These are phyloP conservation scores for Luscinia luscinia DNA, from an alignment of 2,797 vertebrate species.

Conservation along the genomic window DNA sequence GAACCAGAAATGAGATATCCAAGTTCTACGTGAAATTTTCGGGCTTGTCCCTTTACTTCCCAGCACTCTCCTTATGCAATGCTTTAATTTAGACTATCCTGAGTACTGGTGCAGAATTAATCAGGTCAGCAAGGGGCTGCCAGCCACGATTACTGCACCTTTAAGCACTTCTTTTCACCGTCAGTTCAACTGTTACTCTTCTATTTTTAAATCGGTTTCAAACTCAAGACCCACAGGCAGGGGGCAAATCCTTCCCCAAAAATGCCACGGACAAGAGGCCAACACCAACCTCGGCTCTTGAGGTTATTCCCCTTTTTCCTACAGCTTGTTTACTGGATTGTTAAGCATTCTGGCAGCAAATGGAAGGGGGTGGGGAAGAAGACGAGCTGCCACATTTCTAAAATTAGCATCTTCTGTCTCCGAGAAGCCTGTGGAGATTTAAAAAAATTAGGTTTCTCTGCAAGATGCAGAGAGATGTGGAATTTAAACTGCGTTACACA, in stretches of 20 bases:
- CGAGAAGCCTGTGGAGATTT: conserved; percentile 64
- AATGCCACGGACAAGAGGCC: not conserved
- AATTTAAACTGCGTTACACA: not conserved
- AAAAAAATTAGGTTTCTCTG: conserved; percentile 64
- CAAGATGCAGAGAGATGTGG: conserved; percentile 32
- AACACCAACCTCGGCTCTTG: not conserved
- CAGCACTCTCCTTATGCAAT: conserved; percentile 25
- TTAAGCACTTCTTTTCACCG: not conserved
- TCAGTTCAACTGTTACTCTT: not conserved
- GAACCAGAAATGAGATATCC: not conserved
- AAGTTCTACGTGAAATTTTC: not conserved
- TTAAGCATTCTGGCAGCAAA: conserved; percentile 64
- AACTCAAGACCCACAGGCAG: not conserved
- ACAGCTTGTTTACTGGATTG: conserved; percentile 62
- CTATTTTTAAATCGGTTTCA: conserved; percentile 29
- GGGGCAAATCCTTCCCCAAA: not conserved
- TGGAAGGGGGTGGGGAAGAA: conserved; percentile 59
- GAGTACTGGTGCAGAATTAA: conserved; percentile 56
- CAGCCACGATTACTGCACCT: conserved; percentile 1
- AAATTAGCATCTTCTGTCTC: conserved; percentile 72
- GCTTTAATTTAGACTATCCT: conserved; percentile 30
- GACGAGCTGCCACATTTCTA: conserved; percentile 66
- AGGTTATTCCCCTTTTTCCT: conserved; percentile 22
- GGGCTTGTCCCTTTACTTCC: conserved; percentile 6
- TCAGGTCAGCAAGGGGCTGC: conserved; percentile 43